Conservation (phyloP, 2,113 vertebrate species). For the Dasyurus viverrinus region DNA sequence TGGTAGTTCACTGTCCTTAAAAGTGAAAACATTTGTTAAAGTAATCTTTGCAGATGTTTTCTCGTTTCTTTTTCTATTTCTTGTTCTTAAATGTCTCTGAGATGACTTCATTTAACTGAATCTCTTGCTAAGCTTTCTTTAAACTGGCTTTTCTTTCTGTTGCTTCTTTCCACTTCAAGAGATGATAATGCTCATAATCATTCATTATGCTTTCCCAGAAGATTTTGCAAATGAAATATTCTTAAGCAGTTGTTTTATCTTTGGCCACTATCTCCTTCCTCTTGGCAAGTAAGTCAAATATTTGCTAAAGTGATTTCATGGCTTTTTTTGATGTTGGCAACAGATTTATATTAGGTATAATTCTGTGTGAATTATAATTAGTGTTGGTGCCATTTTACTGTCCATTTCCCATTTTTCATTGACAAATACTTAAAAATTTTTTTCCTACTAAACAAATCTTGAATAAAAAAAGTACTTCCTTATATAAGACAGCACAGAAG, state of each 20-base stretch:
- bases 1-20: not conserved
- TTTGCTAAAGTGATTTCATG: not conserved
- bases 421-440: not conserved
- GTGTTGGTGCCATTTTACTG: not conserved
- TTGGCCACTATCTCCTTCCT: not conserved
- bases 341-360: not conserved
- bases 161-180: not conserved
- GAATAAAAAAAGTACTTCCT: not conserved
- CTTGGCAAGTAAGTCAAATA: not conserved
- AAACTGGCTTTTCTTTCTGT: not conserved
- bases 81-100: not conserved
- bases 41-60: not conserved
- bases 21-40: not conserved
- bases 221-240: not conserved
- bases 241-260: not conserved
- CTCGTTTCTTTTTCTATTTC: not conserved
- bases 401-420: not conserved
- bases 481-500: not conserved
- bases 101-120: not conserved
- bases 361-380: not conserved
- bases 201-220: not conserved
- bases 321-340: not conserved
- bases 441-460: not conserved
- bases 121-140: not conserved
- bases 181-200: not conserved